Evolutionary conservation across 2,797 vertebrate species (phyloP).

Genomic region (Eulemur coronatus): DNA sequence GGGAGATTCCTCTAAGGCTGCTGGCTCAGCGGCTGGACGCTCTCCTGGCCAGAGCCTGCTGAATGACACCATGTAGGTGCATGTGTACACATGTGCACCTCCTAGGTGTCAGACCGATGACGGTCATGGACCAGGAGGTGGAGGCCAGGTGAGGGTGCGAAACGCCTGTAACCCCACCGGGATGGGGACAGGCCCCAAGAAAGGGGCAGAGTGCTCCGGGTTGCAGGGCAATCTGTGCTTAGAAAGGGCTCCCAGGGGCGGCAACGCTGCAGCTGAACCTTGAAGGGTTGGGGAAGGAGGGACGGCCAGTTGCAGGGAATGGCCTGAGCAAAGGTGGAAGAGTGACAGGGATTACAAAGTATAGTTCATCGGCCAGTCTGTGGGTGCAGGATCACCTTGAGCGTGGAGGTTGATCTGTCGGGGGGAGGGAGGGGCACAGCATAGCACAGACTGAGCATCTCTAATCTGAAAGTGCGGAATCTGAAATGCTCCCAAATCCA

Average conservation of each 20-base stretch:
- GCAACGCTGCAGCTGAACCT: background rate
- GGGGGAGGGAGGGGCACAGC: background rate
- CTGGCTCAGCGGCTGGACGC: background rate
- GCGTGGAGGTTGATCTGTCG: background rate
- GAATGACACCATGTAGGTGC: background rate
- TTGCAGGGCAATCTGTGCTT: background rate
- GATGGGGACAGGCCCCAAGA: background rate
- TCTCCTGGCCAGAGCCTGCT: background rate
- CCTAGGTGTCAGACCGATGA: background rate
- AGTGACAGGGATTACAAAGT: fast-evolving
- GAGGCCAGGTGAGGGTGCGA: background rate
- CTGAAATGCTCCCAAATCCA: background rate
- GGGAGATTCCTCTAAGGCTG: background rate
- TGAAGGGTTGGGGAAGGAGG: background rate
- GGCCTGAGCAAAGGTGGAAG: background rate
- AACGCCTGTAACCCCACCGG: background rate
- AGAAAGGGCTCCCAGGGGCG: background rate
- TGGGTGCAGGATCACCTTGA: background rate
- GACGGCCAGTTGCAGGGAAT: background rate
- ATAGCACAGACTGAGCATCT: background rate
- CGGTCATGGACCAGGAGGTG: background rate
- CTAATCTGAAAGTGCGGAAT: background rate
- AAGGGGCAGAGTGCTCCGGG: background rate
- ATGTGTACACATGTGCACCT: no score
- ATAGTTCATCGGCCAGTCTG: background rate